Conservation (phyloP, 1,140 invertebrate species). For the Chrysomallon squamiferum region DNA sequence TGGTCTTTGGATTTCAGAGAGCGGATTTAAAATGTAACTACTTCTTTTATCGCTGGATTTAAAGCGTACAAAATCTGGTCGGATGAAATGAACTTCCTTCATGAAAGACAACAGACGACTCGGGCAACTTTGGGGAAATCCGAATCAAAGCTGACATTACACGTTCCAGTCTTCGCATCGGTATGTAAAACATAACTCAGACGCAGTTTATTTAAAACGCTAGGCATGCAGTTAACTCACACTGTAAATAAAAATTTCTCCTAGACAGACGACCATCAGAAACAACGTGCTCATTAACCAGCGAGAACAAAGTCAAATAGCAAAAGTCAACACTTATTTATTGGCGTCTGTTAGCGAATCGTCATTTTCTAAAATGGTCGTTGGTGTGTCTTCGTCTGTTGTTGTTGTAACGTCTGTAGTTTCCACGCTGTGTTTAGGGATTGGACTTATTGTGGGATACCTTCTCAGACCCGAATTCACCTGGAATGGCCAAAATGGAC, state of each 20-base stretch:
- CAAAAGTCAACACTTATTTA: too few relatives aligned
- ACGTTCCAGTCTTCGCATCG: slow-evolving; percentile 3
- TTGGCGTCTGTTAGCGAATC: neutral
- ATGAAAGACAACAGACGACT: neutral
- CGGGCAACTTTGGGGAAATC: neutral
- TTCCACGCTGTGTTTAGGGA: slow-evolving; percentile 17
- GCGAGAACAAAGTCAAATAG: too few relatives aligned
- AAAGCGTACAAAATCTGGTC: too few relatives aligned
- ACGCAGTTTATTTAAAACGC: slow-evolving; percentile 2
- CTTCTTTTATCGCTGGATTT: too few relatives aligned
- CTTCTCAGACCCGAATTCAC: slow-evolving; percentile 10
- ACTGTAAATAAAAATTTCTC: slow-evolving; percentile 1
- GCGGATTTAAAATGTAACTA: too few relatives aligned
- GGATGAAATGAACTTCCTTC: too few relatives aligned
- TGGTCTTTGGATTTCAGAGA: too few relatives aligned
- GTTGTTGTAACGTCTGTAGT: slow-evolving; percentile 24
- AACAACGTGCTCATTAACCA: too few relatives aligned
- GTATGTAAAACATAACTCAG: slow-evolving; percentile 5
- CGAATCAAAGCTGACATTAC: slow-evolving; percentile 2
- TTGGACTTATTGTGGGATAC: slow-evolving; percentile 31
- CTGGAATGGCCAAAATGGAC: neutral
- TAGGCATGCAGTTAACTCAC: neutral
- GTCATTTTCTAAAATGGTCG: slow-evolving; percentile 9
- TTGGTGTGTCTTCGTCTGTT: slow-evolving; percentile 4
- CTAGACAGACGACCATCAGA: too few relatives aligned